Evolutionary conservation across 2,888 invertebrate species (phyloP), one percentile per base, ranked within the genome.

Genomic region (Branchipolynoe longqiensis): DNA sequence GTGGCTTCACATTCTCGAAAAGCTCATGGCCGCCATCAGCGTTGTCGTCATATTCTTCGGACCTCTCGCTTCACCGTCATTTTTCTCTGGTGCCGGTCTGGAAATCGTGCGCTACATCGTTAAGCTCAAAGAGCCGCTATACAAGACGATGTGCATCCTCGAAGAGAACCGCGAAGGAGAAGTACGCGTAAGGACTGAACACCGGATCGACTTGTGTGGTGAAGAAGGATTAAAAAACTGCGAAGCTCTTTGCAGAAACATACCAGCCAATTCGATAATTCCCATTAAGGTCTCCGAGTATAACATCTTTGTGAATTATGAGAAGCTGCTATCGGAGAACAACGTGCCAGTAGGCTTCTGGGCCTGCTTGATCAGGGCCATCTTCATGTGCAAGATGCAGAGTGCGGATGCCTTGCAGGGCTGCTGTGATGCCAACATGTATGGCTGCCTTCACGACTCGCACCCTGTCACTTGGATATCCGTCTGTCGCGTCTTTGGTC

Each of bases 1-100:
- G n/a, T 93, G 92, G 92, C 91, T 93, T 14, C 88, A 90, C 2
- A 90, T 92, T 18, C 88, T 93, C 56, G 92, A 93, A 85, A 86
- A 90, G 8, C 88, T 92, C 69, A 90, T 93, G 14, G 89, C 90
- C 0, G 78, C 89, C 0, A 89, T 93, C n/a, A 91, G 91, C 86
- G 86, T 91, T 4, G 25, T 90, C 58, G 89, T 92, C 40, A 91
- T 92, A 85, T 88, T 92, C 83, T 92, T 92, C 85, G 90, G 90
- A 25, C 92, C 92, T 0, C 85, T 91, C 40, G 85, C 92, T n/a
- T 87, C 92, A 18, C 92, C 92, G 0, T 86, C 89, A n/a, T 90
- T 90, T 85, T 82, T 88, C 56, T 88, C 87, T 58, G 87, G 87
- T 3, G 83, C 84, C 1, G 62, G 82, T 0, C 48, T 88, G 31